Conservation (phyloP, 2,888 invertebrate species). For the Dasypolia templi region DNA sequence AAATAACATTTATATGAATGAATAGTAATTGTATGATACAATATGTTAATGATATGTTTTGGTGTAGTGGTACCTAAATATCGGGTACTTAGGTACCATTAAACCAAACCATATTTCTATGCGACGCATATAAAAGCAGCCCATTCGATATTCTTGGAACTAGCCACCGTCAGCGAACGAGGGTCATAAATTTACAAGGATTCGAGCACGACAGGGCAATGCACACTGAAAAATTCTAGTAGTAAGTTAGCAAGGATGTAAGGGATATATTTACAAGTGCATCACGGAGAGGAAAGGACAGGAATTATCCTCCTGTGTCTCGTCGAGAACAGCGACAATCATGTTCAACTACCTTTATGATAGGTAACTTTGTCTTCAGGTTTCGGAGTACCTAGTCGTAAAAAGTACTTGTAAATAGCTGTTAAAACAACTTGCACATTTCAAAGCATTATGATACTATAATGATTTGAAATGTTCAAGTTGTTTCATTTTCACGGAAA, state of each 20-base stretch:
- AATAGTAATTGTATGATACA: constrained; percentile 22
- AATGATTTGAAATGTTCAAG: no score
- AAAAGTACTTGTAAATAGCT: background rate
- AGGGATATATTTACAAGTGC: constrained; percentile 67
- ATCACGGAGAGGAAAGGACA: constrained; percentile 45
- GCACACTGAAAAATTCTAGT: constrained; percentile 86
- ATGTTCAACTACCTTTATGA: constrained; percentile 22
- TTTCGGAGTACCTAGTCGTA: background rate
- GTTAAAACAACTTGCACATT: background rate
- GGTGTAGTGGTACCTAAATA: no score
- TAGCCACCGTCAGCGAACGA: constrained; percentile 80
- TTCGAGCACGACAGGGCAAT: constrained; percentile 84
- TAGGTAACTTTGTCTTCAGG: background rate
- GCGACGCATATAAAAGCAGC: constrained; percentile 78
- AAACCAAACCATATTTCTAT: constrained; percentile 70
- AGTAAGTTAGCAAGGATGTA: constrained; percentile 70
- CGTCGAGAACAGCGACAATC: constrained; percentile 27
- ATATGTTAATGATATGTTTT: no score
- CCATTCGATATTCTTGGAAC: constrained; percentile 81
- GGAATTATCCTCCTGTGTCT: constrained; percentile 51
- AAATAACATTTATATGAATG: constrained; percentile 14
- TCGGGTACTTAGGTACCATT: constrained; percentile 47
- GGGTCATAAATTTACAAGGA: constrained; percentile 88
- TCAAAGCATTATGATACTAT: background rate
- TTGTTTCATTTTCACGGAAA: background rate